Evolutionary conservation across 30 jellyfish, hydroid and myxozoan genomes (phyloP).

Genomic region (Pelagia noctiluca): DNA sequence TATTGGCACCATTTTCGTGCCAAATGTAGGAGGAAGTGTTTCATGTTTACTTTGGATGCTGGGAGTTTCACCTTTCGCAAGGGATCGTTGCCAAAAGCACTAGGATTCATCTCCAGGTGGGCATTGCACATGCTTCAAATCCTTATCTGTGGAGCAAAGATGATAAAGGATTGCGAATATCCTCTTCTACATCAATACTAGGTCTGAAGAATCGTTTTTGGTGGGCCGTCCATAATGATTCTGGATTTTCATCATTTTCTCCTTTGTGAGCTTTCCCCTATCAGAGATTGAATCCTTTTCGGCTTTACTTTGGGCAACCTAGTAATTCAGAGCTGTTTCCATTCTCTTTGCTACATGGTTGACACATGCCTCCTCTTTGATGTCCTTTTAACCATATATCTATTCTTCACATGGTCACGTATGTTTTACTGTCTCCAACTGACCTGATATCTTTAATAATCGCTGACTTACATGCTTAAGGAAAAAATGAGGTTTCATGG

Average conservation of each 20-base stretch:
- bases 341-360: slow-evolving; percentile 28
- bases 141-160: slow-evolving; percentile 6
- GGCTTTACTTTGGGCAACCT: not conserved
- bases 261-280: slow-evolving; percentile 21
- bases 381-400: no score
- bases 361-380: slow-evolving; percentile 21
- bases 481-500: no score
- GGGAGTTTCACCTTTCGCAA: not conserved
- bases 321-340: slow-evolving; percentile 23
- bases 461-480: no score
- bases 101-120: slow-evolving; percentile 34
- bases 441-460: no score
- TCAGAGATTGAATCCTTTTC: slow-evolving; percentile 39
- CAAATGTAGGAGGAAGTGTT: not conserved
- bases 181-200: slow-evolving; percentile 1
- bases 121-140: slow-evolving; percentile 23
- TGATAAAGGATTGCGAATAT: slow-evolving; percentile 23
- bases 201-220: slow-evolving; percentile 10
- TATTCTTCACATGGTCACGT: no score
- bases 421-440: no score
- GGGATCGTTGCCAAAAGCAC: slow-evolving; percentile 49
- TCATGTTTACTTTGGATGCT: not conserved
- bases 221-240: slow-evolving; percentile 34
- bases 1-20: slow-evolving; percentile 1
- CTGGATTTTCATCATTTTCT: slow-evolving; percentile 29